Conservation (phyloP, 1,140 invertebrate genomes). For the Zaprionus ghesquierei region DNA sequence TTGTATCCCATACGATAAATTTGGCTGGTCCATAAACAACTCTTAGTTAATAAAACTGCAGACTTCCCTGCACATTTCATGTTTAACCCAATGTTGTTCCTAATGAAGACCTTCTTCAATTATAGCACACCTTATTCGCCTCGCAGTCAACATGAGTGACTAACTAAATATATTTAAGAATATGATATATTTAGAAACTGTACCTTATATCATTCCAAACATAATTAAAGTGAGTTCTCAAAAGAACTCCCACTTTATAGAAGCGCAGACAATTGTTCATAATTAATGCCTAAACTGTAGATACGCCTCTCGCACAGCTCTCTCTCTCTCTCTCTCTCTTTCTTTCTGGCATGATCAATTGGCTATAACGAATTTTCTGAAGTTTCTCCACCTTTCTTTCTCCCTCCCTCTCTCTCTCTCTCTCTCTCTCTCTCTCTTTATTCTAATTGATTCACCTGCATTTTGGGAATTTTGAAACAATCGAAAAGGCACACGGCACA, state of each 20-base stretch:
- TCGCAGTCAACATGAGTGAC: not conserved
- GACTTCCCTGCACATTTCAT: too few relatives aligned
- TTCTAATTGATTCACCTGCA: slow-evolving; percentile 71
- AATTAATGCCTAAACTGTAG: slow-evolving; percentile 29
- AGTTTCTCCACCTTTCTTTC: not conserved
- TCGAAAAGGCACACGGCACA: slow-evolving; percentile 33
- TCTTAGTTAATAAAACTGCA: too few relatives aligned
- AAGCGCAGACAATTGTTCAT: slow-evolving; percentile 31
- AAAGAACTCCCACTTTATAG: not conserved
- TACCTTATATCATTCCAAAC: not conserved
- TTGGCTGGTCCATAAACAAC: too few relatives aligned
- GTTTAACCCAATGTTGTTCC: too few relatives aligned
- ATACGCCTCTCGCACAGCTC: slow-evolving; percentile 36
- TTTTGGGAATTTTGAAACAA: slow-evolving; percentile 12
- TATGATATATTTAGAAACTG: not conserved
- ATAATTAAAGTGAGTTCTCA: slow-evolving; percentile 10
- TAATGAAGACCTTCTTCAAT: not conserved
- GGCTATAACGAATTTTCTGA: slow-evolving; percentile 42
- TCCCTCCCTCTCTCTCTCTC: not conserved
- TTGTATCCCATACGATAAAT: too few relatives aligned
- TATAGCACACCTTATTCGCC: not conserved
- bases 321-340: slow-evolving; percentile 7
- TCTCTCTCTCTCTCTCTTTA: slow-evolving; percentile 9
- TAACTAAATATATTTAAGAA: not conserved
- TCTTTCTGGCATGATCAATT: slow-evolving; percentile 53